A percentile compares a stretch with the other conserved stretches of the same genome.
Evolutionary conservation across 2,113 vertebrate genomes (phyloP).

Genomic region (Hemicordylus capensis): DNA sequence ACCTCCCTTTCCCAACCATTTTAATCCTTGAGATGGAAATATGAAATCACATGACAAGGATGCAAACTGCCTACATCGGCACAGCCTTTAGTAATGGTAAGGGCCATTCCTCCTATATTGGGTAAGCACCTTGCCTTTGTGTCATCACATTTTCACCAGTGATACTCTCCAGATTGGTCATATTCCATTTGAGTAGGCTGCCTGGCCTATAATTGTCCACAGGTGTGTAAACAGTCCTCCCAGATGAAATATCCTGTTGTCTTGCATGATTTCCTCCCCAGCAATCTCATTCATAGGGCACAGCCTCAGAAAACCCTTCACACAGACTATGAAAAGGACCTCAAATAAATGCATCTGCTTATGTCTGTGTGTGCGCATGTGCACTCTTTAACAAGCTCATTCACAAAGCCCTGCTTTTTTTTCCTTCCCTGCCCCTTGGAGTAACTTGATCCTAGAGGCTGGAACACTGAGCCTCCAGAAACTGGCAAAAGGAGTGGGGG

Average conservation of each 20-base stretch:
- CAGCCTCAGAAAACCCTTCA: not conserved
- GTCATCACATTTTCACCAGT: not conserved
- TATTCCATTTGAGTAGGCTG: not conserved
- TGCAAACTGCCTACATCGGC: not conserved
- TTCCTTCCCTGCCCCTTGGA: constrained; percentile 37
- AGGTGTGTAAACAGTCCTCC: not conserved
- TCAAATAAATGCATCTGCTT: not conserved
- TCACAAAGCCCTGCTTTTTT: rapidly evolving
- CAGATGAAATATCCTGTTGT: not conserved
- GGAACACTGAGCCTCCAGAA: not conserved
- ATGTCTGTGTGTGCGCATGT: not conserved
- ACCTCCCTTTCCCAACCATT: not conserved
- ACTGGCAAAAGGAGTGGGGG: not conserved
- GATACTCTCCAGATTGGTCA: not conserved
- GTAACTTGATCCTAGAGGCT: constrained; percentile 20
- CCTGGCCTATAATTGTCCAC: not conserved
- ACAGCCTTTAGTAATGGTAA: not conserved
- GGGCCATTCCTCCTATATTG: not conserved
- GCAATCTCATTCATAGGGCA: not conserved
- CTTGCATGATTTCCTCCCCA: not conserved
- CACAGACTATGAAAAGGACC: not conserved
- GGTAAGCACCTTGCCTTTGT: not conserved
- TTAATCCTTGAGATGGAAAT: not conserved
- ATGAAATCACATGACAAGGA: not conserved
- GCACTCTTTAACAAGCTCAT: not conserved